Evolutionary conservation across 1,140 invertebrate species (phyloP), one percentile per base, ranked within the genome.

Genomic region (Drosophila baimaii): DNA sequence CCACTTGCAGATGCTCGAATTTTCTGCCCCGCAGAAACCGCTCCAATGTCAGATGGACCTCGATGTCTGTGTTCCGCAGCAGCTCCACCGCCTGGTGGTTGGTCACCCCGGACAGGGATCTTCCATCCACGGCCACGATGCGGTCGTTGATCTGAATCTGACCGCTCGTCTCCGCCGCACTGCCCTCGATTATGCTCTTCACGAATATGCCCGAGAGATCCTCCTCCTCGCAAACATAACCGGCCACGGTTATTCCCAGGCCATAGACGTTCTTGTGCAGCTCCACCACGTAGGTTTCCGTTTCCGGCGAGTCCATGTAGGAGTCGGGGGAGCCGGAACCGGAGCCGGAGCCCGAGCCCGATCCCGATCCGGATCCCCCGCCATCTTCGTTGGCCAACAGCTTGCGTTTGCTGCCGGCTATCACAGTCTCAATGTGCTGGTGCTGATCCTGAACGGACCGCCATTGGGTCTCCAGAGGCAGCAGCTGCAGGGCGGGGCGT

Each of bases 151-250:
- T 94, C 91, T 95, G 95, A 79, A 99, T 98, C 91, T 95, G 94
- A n/a, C 95, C 95, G 92, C 96, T 97, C 68, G 96, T 93, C 90
- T 97, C 96, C 21, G 98, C 98, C 78, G 97, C 97, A 93, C 97
- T 98, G 10, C 97, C 97, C 91, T 97, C 95, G 76, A 97, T 97
- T 57, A 99, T 96, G 92, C 97, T 98, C 93, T 99, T 99, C 2
- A 99, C 97, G 93, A 99, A 99, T 82, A 99, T 98, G 5, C 91
- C 91, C 54, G 97, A 97, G 3, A 99, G 93, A 92, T 99, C 98
- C 92, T 98, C 97, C 72, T 95, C 93, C 80, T 95, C 95, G 90
- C 95, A 95, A 0, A 95, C 94, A 91, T 95, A 95, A 7, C 95
- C 95, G 9, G 95, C 95, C 23, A 95, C 94, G 3, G 95, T 95